Percentiles rank a stretch among this genome's conserved stretches.
Conservation (phyloP, 2,797 vertebrate genomes). For the Lemur catta region DNA sequence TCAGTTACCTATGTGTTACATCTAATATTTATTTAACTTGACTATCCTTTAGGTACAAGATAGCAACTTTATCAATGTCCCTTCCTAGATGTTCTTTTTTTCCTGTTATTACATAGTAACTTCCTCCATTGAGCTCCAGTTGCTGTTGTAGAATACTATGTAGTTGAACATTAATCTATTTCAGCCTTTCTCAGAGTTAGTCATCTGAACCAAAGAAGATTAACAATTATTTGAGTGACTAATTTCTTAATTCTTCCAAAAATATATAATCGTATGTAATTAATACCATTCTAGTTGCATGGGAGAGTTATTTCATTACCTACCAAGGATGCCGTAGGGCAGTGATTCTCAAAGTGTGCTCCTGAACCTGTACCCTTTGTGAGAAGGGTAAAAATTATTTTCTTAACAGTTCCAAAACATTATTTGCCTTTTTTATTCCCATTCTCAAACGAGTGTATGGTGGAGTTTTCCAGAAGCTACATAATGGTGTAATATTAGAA, state of each 20-base stretch:
- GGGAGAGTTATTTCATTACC: neutral
- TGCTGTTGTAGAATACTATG: neutral
- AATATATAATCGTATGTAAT: neutral
- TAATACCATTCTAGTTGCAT: neutral
- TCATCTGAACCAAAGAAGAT: neutral
- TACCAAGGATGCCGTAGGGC: neutral
- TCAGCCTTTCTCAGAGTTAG: neutral
- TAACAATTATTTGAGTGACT: slow-evolving; percentile 29
- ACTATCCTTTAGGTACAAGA: neutral
- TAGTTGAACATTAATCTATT: neutral
- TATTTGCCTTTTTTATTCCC: neutral
- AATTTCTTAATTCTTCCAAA: neutral
- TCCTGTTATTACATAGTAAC: neutral
- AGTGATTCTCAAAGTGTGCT: neutral
- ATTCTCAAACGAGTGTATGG: neutral
- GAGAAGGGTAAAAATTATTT: neutral
- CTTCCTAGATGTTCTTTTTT: neutral
- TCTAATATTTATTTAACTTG: neutral
- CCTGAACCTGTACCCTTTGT: neutral
- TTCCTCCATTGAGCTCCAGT: neutral
- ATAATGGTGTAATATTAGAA: neutral
- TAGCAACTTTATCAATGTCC: neutral
- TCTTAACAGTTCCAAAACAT: neutral
- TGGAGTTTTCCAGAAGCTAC: slow-evolving; percentile 8
- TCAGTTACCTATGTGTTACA: neutral